phyloP scores from a whole-genome alignment of 2,113 vertebrate genomes.

The rabbit (Oryctolagus cuniculus) region DNA sequence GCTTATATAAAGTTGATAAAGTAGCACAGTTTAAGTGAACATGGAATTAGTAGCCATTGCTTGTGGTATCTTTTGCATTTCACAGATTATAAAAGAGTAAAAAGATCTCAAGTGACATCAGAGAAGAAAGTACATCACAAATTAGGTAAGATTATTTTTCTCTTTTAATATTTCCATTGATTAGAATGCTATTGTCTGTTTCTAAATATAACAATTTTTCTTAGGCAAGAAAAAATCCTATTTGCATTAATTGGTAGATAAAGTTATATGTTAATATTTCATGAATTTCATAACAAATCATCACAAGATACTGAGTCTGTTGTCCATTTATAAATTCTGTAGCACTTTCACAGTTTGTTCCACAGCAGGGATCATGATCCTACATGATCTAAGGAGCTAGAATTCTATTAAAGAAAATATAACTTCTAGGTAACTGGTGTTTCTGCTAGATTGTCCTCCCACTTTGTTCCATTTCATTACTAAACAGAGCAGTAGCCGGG shows the following conservation, averaged over 20 bases:
- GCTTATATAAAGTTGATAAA: constrained; percentile 6
- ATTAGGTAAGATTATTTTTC: constrained; percentile 76
- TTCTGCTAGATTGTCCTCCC: neutral
- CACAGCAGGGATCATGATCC: neutral
- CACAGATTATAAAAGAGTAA: constrained; percentile 60
- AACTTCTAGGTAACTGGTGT: neutral
- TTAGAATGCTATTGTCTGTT: constrained; percentile 23
- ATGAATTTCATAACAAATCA: constrained; percentile 1
- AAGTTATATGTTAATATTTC: constrained; percentile 26
- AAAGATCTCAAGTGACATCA: neutral
- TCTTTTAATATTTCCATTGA: constrained; percentile 35
- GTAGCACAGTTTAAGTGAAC: neutral
- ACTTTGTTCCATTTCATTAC: neutral
- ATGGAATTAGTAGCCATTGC: constrained; percentile 4
- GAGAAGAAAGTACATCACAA: constrained; percentile 73
- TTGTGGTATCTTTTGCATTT: constrained; percentile 45
- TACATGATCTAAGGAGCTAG: neutral
- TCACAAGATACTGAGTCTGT: neutral
- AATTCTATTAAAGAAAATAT: constrained; percentile 14
- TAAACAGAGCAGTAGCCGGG: neutral
- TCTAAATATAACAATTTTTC: constrained; percentile 48
- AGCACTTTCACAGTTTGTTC: neutral
- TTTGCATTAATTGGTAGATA: constrained; percentile 46
- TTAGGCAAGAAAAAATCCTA: neutral
- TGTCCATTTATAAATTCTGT: neutral